A percentile compares a stretch with the other conserved stretches of the same genome.
phyloP scores from a whole-genome alignment of 2,888 invertebrate genomes.

The Dicycla oo region DNA sequence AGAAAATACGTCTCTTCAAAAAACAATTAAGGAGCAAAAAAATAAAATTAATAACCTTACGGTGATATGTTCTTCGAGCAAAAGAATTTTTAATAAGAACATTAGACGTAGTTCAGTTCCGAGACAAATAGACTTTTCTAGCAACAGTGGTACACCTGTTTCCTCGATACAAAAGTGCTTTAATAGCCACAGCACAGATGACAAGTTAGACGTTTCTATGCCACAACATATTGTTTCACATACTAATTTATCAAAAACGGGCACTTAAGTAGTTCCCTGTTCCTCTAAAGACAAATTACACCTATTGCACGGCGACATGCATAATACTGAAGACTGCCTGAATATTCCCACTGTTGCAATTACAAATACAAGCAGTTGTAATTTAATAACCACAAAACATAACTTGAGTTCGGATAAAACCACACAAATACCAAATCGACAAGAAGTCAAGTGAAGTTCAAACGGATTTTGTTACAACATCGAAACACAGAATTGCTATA shows the following conservation, averaged over 20 bases:
- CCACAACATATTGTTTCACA: too few species aligned
- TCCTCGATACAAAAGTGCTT: background rate
- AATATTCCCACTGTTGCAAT: too few species aligned
- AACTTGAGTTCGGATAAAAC: too few species aligned
- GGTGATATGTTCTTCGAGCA: constrained; percentile 1
- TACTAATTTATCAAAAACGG: too few species aligned
- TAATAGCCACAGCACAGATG: background rate
- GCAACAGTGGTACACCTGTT: background rate
- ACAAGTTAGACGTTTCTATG: background rate
- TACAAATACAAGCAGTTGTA: too few species aligned
- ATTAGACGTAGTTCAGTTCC: background rate
- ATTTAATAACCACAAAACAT: too few species aligned
- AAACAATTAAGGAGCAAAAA: background rate
- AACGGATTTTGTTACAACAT: too few species aligned
- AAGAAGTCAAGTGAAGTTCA: too few species aligned
- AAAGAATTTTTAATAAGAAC: background rate
- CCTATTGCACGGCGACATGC: constrained; percentile 2
- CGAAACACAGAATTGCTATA: too few species aligned
- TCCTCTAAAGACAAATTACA: background rate
- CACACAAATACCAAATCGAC: too few species aligned
- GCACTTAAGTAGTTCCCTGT: background rate
- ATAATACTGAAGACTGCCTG: background rate
- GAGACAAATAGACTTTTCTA: background rate
- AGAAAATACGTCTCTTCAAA: constrained; percentile 5
- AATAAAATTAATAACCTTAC: background rate